Evolutionary conservation across 2,797 vertebrate genomes (phyloP).

Genomic region (Notamacropus eugenii): DNA sequence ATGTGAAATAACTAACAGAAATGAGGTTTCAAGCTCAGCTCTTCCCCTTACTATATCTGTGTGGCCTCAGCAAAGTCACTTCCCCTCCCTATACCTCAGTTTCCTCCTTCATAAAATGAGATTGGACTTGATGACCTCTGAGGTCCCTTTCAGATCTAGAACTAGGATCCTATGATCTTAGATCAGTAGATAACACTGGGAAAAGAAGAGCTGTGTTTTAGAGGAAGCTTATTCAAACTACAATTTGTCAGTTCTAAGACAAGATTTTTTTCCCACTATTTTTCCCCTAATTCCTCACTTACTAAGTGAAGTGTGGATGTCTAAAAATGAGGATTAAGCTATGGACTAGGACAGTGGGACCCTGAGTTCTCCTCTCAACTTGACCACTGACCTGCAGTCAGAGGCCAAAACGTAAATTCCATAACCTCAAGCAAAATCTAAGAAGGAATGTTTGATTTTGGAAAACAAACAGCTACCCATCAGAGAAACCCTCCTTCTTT

Average conservation of each 20-base stretch:
- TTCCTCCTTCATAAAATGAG: not conserved
- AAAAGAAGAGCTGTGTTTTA: conserved; percentile 10
- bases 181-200: not conserved
- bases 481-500: conserved; percentile 1
- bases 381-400: conserved; percentile 42
- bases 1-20: not conserved
- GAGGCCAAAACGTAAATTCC: conserved; percentile 31
- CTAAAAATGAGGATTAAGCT: not conserved
- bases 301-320: not conserved
- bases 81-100: not conserved
- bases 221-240: conserved; percentile 24
- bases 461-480: conserved; percentile 37
- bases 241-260: conserved; percentile 14
- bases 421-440: not conserved
- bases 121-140: not conserved
- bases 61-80: not conserved
- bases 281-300: not conserved
- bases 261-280: conserved; percentile 18
- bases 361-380: conserved; percentile 33
- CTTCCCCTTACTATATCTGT: not conserved
- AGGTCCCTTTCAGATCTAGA: not conserved
- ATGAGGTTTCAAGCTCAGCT: not conserved
- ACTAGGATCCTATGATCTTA: not conserved
- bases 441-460: conserved; percentile 18
- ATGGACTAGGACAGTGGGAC: conserved; percentile 20